Percentiles rank a stretch among this genome's conserved stretches.
phyloP scores from a whole-genome alignment of 2,113 vertebrate species.

The Aptenodytes forsteri region DNA sequence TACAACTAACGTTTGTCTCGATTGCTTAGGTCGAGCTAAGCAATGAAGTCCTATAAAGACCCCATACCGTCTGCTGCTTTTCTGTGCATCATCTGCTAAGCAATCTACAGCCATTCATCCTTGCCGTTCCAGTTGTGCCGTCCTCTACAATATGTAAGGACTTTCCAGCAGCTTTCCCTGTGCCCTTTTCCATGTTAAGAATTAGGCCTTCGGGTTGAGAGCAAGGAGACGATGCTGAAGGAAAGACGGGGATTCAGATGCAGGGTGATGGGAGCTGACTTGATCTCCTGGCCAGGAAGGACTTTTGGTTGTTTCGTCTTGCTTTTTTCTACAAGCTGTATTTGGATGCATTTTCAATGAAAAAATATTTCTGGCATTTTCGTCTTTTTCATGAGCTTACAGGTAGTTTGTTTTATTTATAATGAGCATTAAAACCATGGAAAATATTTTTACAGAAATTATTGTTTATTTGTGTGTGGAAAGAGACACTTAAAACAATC shows the following conservation, averaged over 20 bases:
- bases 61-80: neutral
- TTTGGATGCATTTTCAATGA: neutral
- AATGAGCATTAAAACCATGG: neutral
- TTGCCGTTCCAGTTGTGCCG: neutral
- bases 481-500: neutral
- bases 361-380: neutral
- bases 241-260: rapidly evolving
- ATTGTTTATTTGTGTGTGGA: neutral
- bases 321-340: neutral
- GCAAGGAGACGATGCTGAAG: neutral
- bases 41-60: neutral
- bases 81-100: neutral
- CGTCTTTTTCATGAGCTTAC: neutral
- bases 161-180: neutral
- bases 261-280: neutral
- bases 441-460: neutral
- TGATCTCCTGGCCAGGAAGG: neutral
- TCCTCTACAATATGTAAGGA: neutral
- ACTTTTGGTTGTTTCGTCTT: rapidly evolving
- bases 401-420: neutral
- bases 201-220: neutral
- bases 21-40: neutral
- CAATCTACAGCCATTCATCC: neutral
- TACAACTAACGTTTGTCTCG: neutral
- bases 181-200: neutral